These are phyloP conservation scores for Lasioglossum vierecki DNA, from an alignment of 2,888 invertebrate genomes.

Conservation along the genomic window DNA sequence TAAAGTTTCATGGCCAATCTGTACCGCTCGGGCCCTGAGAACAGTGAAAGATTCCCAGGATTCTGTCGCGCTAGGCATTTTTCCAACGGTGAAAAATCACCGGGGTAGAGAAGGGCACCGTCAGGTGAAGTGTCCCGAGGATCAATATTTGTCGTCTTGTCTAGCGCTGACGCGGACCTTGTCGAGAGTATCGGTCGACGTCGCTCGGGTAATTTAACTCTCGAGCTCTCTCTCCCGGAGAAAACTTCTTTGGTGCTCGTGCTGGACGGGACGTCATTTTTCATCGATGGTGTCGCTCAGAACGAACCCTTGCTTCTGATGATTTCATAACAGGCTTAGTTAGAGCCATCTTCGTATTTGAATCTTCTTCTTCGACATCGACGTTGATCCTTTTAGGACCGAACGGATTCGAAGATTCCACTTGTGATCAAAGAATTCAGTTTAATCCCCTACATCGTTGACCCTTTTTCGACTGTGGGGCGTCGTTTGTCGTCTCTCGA, in stretches of 20 bases:
- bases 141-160: slow-evolving; percentile 55
- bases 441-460: slow-evolving; percentile 19
- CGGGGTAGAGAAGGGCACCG: not conserved
- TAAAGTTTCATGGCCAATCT: slow-evolving; percentile 15
- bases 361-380: not conserved
- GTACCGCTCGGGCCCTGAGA: not conserved
- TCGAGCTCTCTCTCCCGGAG: not conserved
- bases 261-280: not conserved
- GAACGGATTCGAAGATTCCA: not conserved
- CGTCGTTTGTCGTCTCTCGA: not conserved
- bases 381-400: not conserved
- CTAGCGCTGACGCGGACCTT: slow-evolving; percentile 39
- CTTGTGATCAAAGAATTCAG: not conserved
- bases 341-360: not conserved
- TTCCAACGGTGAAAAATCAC: slow-evolving; percentile 9
- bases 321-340: not conserved
- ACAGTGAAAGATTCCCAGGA: slow-evolving; percentile 2
- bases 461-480: slow-evolving; percentile 26
- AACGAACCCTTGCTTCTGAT: not conserved
- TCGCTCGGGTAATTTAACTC: slow-evolving; percentile 14
- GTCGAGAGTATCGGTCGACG: slow-evolving; percentile 27
- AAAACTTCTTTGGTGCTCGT: not conserved
- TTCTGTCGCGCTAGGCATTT: not conserved
- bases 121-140: slow-evolving; percentile 18
- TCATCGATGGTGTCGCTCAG: not conserved